phyloP scores from a whole-genome alignment of 2,797 vertebrate genomes.

The Characodon lateralis region DNA sequence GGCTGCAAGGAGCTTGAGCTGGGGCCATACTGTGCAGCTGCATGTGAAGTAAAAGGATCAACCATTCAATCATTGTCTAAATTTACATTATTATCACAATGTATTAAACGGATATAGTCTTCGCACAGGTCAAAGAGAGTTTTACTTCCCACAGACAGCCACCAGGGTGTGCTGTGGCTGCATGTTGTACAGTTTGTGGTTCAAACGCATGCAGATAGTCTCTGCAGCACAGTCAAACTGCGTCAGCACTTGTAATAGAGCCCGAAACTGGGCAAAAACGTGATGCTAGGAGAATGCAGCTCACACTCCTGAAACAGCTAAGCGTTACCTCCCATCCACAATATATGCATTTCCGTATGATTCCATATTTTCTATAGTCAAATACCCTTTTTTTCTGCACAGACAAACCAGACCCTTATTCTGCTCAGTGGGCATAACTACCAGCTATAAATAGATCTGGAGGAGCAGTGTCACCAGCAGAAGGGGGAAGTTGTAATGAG shows the following conservation, averaged over 20 bases:
- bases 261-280: constrained; percentile 77
- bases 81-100: constrained; percentile 35
- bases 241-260: constrained; percentile 83
- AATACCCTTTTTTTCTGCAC: constrained; percentile 47
- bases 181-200: constrained; percentile 60
- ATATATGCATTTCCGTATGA: constrained; percentile 38
- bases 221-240: constrained; percentile 81
- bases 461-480: constrained; percentile 67
- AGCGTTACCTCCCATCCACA: constrained; percentile 43
- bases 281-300: constrained; percentile 69
- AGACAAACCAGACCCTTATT: constrained; percentile 66
- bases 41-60: background rate
- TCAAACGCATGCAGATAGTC: constrained; percentile 76
- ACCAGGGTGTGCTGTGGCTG: constrained; percentile 73
- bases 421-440: constrained; percentile 74
- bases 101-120: constrained; percentile 3
- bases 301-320: constrained; percentile 56
- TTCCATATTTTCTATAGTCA: constrained; percentile 57
- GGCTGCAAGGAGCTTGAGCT: constrained; percentile 74
- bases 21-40: constrained; percentile 74
- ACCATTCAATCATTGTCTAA: constrained; percentile 3
- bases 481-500: constrained; percentile 61
- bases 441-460: constrained; percentile 77
- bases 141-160: constrained; percentile 61
- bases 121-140: constrained; percentile 5